phyloP scores from a whole-genome alignment of 1,140 invertebrate species.

The Carcinoscorpius rotundicauda region DNA sequence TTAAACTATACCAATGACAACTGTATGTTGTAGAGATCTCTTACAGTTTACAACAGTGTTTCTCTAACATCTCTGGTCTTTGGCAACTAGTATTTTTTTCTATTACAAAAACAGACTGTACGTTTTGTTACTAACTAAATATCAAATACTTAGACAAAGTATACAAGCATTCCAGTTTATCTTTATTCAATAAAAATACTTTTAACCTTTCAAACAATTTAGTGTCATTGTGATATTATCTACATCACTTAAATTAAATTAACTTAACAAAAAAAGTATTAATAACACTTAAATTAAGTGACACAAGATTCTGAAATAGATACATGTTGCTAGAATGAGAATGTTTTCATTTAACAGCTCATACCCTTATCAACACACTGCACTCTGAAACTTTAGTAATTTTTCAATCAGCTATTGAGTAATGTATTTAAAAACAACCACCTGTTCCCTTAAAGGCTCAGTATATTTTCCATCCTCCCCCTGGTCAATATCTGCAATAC shows the following conservation, averaged over 20 bases:
- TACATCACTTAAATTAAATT: background rate
- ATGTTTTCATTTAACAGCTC: background rate
- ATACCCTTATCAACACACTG: background rate
- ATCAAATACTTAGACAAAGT: too few relatives aligned
- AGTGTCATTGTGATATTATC: too few relatives aligned
- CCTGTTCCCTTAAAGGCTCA: conserved; percentile 35
- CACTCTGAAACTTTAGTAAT: background rate
- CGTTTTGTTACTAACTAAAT: too few relatives aligned
- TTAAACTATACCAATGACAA: too few relatives aligned
- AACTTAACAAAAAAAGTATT: background rate
- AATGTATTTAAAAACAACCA: conserved; percentile 40
- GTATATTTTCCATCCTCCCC: conserved; percentile 26
- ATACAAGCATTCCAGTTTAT: too few relatives aligned
- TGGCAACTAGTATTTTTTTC: too few relatives aligned
- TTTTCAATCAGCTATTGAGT: conserved; percentile 29
- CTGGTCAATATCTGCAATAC: conserved; percentile 31
- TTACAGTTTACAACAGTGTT: too few relatives aligned
- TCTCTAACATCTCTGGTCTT: too few relatives aligned
- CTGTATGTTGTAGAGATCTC: too few relatives aligned
- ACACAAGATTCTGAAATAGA: background rate
- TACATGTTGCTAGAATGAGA: background rate
- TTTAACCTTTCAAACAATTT: too few relatives aligned
- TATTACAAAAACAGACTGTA: too few relatives aligned
- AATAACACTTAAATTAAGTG: background rate
- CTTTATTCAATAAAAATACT: too few relatives aligned